A percentile compares a stretch with the other conserved stretches of the same genome.
phyloP scores from a whole-genome alignment of 2,888 invertebrate genomes.

The Enchytraeus crypticus region DNA sequence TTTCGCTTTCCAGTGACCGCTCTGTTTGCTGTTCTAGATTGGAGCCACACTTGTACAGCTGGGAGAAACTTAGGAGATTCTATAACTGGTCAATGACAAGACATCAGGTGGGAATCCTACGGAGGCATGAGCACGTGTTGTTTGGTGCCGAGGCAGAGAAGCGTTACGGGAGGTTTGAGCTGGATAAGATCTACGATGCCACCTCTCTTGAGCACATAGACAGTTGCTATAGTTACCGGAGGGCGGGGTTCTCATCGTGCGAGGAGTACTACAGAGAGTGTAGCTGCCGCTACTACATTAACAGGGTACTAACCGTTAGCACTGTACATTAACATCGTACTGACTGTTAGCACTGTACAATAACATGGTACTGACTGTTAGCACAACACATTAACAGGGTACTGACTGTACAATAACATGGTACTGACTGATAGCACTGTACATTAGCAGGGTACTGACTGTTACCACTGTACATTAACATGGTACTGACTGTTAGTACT shows the following conservation, averaged over 20 bases:
- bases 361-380: too few species aligned
- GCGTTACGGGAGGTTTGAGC: constrained; percentile 57
- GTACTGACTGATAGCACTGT: too few species aligned
- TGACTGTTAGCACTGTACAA: too few species aligned
- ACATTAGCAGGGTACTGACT: too few species aligned
- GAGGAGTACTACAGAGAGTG: constrained; percentile 75
- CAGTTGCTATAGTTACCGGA: constrained; percentile 73
- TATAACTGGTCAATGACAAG: constrained; percentile 89
- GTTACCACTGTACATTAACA: too few species aligned
- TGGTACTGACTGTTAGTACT: too few species aligned
- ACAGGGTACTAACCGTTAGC: constrained; percentile 51
- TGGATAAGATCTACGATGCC: constrained; percentile 72
- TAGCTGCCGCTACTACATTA: constrained; percentile 70
- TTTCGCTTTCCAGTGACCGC: not conserved
- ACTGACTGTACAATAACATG: too few species aligned
- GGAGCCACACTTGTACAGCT: constrained; percentile 49
- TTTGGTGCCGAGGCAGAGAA: constrained; percentile 66
- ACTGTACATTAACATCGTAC: too few species aligned
- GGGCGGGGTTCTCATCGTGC: constrained; percentile 69
- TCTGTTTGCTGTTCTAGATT: constrained; percentile 1
- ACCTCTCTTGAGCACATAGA: constrained; percentile 80
- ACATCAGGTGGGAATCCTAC: constrained; percentile 76
- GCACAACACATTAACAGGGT: too few species aligned
- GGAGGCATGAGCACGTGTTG: constrained; percentile 69
- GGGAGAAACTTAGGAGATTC: constrained; percentile 79